Percentiles rank a stretch among this genome's conserved stretches.
Evolutionary conservation across 2,113 vertebrate genomes (phyloP).

Genomic region (Nicator chloris): DNA sequence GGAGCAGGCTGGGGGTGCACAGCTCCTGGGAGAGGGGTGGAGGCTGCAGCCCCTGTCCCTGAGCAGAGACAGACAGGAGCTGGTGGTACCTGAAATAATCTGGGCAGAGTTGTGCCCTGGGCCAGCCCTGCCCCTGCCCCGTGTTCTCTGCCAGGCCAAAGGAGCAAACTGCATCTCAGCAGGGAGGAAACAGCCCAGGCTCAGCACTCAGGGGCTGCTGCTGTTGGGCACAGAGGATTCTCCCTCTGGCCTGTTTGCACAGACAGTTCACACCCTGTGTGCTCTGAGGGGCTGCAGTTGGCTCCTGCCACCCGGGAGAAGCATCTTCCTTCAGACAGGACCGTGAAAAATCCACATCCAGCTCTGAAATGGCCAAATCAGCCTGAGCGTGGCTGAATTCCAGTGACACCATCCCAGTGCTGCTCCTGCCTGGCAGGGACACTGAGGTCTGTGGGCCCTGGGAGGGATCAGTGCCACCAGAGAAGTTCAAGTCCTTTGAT

Average conservation of each 20-base stretch:
- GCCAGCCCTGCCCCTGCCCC: not conserved
- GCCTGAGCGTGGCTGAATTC: not conserved
- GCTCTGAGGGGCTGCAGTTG: not conserved
- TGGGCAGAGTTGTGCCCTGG: too few species aligned
- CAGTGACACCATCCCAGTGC: fast-evolving
- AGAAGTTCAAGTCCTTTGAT: not conserved
- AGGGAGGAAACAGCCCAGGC: not conserved
- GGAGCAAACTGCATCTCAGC: not conserved
- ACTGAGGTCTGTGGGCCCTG: not conserved
- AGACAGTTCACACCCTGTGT: not conserved
- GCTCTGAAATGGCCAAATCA: not conserved
- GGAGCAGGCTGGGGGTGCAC: not conserved
- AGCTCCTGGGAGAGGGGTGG: not conserved
- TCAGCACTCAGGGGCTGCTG: fast-evolving
- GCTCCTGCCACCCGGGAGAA: not conserved
- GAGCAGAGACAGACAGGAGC: not conserved
- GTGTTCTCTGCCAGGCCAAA: not conserved
- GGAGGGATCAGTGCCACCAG: not conserved
- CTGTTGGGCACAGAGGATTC: not conserved
- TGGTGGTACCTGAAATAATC: not conserved
- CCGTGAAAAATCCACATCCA: not conserved
- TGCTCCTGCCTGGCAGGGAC: not conserved
- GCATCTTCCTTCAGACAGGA: not conserved
- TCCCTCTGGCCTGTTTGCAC: fast-evolving
- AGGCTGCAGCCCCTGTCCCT: not conserved